Conservation (phyloP, 2,888 invertebrate species). For the Drosophila setosimentum region DNA sequence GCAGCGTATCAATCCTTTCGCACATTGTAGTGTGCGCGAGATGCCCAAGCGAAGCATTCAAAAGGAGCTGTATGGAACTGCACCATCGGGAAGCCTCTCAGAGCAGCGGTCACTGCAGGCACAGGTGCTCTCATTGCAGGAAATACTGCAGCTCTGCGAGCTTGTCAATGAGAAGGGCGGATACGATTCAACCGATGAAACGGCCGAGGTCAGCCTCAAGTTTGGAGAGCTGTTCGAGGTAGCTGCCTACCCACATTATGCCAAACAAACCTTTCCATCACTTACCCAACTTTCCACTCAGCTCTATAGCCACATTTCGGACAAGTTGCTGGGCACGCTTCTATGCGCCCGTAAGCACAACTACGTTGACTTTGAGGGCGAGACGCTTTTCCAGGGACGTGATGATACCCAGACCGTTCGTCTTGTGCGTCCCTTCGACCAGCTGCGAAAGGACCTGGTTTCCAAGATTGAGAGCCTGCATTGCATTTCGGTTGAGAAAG, state of each 20-base stretch:
- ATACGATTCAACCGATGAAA: background rate
- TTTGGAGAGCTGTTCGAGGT: constrained; percentile 70
- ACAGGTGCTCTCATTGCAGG: constrained; percentile 50
- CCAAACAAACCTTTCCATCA: background rate
- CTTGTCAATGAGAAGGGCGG: constrained; percentile 37
- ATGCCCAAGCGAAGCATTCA: constrained; percentile 48
- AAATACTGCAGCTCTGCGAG: constrained; percentile 64
- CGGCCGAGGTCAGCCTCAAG: constrained; percentile 16
- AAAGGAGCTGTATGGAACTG: constrained; percentile 56
- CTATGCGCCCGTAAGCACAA: constrained; percentile 95
- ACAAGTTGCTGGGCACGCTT: constrained; percentile 97
- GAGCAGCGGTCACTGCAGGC: constrained; percentile 59
- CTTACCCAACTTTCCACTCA: constrained; percentile 81
- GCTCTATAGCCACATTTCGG: constrained; percentile 94
- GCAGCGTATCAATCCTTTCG: constrained; percentile 67
- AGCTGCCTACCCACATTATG: background rate
- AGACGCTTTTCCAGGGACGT: constrained; percentile 95
- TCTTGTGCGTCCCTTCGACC: constrained; percentile 90
- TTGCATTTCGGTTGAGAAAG: constrained; percentile 27
- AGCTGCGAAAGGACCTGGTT: constrained; percentile 88
- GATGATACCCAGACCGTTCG: constrained; percentile 95
- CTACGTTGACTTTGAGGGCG: constrained; percentile 95
- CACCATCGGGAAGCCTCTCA: constrained; percentile 67
- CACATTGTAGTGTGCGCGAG: constrained; percentile 59
- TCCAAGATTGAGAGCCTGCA: constrained; percentile 86